Base-by-base conservation (phyloP, 2,113 vertebrate species). In the Mesoclemmys tuberculata region DNA sequence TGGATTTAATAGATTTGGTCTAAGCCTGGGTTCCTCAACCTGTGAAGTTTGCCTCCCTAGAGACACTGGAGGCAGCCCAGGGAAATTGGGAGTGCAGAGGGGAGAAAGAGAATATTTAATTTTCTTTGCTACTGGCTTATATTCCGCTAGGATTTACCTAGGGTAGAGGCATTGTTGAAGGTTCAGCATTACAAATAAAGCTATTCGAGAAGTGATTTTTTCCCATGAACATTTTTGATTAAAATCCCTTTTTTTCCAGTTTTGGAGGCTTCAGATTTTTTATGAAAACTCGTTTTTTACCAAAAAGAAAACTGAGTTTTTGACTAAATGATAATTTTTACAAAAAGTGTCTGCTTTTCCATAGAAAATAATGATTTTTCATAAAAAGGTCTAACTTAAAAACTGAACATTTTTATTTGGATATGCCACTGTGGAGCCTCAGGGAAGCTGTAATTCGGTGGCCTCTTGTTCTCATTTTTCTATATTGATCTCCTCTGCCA, bases 91-190 rank as follows among this genome's bases (percentile, higher is more conserved):
- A 74, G 19, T 22, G 84, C 78, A 11, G 93, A 84, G 38, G 35
- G 90, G 90, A 87, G 78, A 94, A 95, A 87, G 80, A 85, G 87
- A 95, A 90, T 22, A 64, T 96, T 95, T 91, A 29, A 14, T 49
- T 96, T 95, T 58, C 87, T 95, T 96, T 95, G 89, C 78, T 94
- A 82, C 78, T 95, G 92, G 77, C 79, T 97, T 96, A 81, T 85
- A 80, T 93, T 96, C 91, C 77, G 93, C 94, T 93, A 96, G 92
- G 94, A 93, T 92, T 96, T 94, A 92, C 84, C 82, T 90, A 96
- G 96, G 94, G 68, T 94, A 96, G 88, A 46, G 41, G 91, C 95
- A 92, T 51, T 64, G 95, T 92, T 97, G 95, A 89, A 93, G 92
- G 80, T 61, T 61, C 56, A 61, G 13, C 27, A 31, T 61, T 61